Evolutionary conservation across 2,888 invertebrate genomes (phyloP), one percentile per base, ranked within the genome.

Genomic region (Eilema depressum): DNA sequence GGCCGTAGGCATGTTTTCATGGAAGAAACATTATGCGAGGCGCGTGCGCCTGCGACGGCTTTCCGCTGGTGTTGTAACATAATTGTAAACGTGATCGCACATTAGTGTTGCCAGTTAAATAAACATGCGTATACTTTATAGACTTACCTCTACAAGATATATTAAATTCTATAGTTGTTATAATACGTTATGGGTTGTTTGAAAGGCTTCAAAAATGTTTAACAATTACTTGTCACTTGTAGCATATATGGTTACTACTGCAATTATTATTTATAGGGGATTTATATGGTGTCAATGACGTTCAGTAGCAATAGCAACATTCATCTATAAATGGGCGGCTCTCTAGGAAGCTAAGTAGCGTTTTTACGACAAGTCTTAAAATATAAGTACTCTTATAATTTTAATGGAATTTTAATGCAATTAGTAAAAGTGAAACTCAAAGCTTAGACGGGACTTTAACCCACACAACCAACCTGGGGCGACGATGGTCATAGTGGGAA

Each of bases 101-200:
- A 92, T 92, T 87, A 86, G 85, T 86, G 86, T 88, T 85, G 86
- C 88, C 85, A 87, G 88, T 90, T 91, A 92, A 89, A 87, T 83
- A 89, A 86, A 89, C 83, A 87, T 76, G 79, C 80, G 79, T 84
- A 86, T 83, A 73, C 78, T 78, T 78, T 80, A 69, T 77, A 70
- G n/a, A n/a, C n/a, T n/a, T n/a, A 78, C 75, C 81, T 70, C 80
- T 83, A 70, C 61, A 63, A n/a, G n/a, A 79, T 70, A 73, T 70
- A 68, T 71, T 76, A 57, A 69, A 30, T 30, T 56, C 37, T 26
- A 53, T 25, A 25, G 60, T 64, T 64, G 57, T 59, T 64, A 64
- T 63, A 41, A 47, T 28, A 56, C n/a, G 59, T 47, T 47, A 20
- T 53, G n/a, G 28, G 11, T 26, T 37, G 37, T 37, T 62, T 25